Percentiles rank a stretch among this genome's conserved stretches.
Evolutionary conservation across 2,888 invertebrate species (phyloP).

Genomic region (Aethes cnicana): DNA sequence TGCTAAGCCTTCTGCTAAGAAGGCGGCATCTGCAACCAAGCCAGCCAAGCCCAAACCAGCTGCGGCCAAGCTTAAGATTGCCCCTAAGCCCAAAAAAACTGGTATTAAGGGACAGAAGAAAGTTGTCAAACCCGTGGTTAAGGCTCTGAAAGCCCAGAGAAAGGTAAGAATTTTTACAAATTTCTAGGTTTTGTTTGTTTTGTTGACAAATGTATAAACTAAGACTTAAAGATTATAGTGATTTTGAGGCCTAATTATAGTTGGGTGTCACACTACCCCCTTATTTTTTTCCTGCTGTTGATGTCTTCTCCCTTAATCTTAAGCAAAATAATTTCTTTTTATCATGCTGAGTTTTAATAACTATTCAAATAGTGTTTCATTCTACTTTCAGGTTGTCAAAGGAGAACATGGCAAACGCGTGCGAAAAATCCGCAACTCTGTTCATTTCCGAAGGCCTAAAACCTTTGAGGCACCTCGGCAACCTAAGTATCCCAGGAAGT

Average conservation of each 20-base stretch:
- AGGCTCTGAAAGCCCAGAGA: conserved; percentile 92
- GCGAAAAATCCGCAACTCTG: conserved; percentile 96
- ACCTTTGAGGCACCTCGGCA: conserved; percentile 94
- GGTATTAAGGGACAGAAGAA: conserved; percentile 81
- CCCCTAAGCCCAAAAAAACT: conserved; percentile 80
- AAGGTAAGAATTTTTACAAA: conserved; percentile 86
- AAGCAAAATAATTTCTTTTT: too few relatives aligned
- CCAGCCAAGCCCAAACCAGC: conserved; percentile 76
- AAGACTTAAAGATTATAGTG: too few relatives aligned
- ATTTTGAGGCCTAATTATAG: too few relatives aligned
- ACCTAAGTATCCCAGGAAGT: conserved; percentile 97
- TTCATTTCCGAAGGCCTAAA: conserved; percentile 97
- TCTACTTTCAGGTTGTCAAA: conserved; percentile 92
- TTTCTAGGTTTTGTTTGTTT: too few relatives aligned
- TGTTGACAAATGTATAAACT: too few relatives aligned
- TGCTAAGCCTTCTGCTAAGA: conserved; percentile 77
- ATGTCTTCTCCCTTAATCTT: too few relatives aligned
- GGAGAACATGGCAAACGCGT: conserved; percentile 94
- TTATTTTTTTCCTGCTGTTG: too few relatives aligned
- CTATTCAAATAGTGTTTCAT: not conserved
- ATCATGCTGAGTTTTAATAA: too few relatives aligned
- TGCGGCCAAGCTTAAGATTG: conserved; percentile 75
- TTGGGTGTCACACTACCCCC: too few relatives aligned
- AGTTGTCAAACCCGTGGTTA: conserved; percentile 83
- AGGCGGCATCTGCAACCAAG: conserved; percentile 74